Evolutionary conservation across 2,888 invertebrate species (phyloP), one percentile per base, ranked within the genome.

Genomic region (Agrochola macilenta): DNA sequence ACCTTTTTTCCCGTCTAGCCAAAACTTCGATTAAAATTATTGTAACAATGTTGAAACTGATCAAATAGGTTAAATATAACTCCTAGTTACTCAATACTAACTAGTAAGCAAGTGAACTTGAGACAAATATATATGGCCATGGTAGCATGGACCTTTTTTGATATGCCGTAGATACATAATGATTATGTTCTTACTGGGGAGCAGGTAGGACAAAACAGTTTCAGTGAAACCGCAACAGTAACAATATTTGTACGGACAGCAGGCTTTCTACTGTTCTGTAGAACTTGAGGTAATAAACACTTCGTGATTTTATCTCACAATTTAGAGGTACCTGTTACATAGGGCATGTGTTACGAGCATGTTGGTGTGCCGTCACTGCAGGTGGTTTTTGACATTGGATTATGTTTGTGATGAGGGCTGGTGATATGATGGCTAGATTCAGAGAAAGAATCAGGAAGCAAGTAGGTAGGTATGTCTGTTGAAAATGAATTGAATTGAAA

Each of bases 281-380:
- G 83, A 86, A 82, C 78, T 73, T 73, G 74, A 23, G 43, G 86
- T 46, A 73, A 84, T 84, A 84, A 86, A 86, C 78, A 82, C 66
- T 61, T 63, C 65, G 68, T 11, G 85, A 85, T 85, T 54, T 76
- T 80, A 85, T 85, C 85, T 74, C 61, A 60, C 52, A 80, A 83
- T 86, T 83, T 86, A 86, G 73, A 66, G 71, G 74, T 69, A 70
- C 63, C 76, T 61, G 58, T 54, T 69, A 49, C 79, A 39, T 85
- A 78, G 73, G 76, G 78, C 70, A 71, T 78, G 75, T 82, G 81
- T 54, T 81, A 69, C 60, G 69, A 61, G 73, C 46, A 82, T 70
- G 78, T 70, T 26, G 39, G n/a, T 4, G 74, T 83, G 86, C 72
- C 79, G 76, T 76, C 84, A 79, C 84, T 3, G 69, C 84, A 64